phyloP scores from a whole-genome alignment of 2,113 vertebrate species.

The Cheirogaleus medius region DNA sequence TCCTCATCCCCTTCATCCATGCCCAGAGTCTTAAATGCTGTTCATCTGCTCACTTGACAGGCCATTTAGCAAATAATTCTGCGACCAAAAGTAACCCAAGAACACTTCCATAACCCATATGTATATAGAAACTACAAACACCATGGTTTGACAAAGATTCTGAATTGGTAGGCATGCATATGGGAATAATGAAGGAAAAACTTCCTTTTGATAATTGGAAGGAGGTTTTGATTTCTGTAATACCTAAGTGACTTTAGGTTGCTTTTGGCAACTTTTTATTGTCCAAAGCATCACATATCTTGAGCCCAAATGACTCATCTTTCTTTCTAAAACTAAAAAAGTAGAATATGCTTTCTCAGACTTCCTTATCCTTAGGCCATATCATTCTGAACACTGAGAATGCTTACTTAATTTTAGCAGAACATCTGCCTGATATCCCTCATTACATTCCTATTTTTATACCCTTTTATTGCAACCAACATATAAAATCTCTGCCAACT shows the following conservation, averaged over 20 bases:
- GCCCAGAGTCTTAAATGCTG: not conserved
- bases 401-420: not conserved
- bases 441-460: constrained; percentile 1
- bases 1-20: not conserved
- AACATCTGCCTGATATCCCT: not conserved
- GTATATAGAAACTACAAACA: not conserved
- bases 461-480: not conserved
- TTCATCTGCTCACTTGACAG: not conserved
- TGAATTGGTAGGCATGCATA: not conserved
- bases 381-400: not conserved
- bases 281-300: not conserved
- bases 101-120: not conserved
- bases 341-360: not conserved
- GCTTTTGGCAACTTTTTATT: not conserved
- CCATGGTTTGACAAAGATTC: not conserved
- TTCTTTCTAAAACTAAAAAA: not conserved
- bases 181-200: not conserved
- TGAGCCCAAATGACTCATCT: not conserved
- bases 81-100: not conserved
- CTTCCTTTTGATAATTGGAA: not conserved
- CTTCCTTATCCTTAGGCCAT: not conserved
- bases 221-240: not conserved
- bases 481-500: not conserved
- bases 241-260: not conserved
- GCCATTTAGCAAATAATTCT: not conserved